Conservation (phyloP, 2,888 invertebrate species). For the Patella ulyssiponensis region DNA sequence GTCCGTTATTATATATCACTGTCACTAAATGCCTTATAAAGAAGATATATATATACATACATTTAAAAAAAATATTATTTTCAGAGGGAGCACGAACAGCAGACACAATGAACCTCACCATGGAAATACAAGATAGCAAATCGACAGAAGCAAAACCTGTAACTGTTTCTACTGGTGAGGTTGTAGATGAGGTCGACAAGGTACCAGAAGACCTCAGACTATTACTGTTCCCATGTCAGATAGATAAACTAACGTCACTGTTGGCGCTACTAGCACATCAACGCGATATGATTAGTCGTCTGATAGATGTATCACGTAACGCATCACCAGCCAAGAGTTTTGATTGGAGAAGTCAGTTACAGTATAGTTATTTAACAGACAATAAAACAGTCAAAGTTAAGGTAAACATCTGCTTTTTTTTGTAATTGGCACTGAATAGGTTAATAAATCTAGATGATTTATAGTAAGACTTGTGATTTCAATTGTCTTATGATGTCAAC, state of each 20-base stretch:
- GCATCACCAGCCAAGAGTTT: slow-evolving; percentile 50
- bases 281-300: slow-evolving; percentile 54
- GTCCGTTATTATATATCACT: too few relatives aligned
- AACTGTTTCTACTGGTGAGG: slow-evolving; percentile 18
- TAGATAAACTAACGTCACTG: slow-evolving; percentile 64
- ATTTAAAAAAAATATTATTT: not conserved
- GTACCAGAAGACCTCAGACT: slow-evolving; percentile 55
- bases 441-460: too few relatives aligned
- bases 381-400: slow-evolving; percentile 51
- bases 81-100: not conserved
- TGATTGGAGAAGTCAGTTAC: slow-evolving; percentile 63
- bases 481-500: too few relatives aligned
- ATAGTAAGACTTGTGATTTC: too few relatives aligned
- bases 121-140: not conserved
- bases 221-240: slow-evolving; percentile 67
- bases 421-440: too few relatives aligned
- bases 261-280: slow-evolving; percentile 63
- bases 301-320: slow-evolving; percentile 43
- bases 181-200: slow-evolving; percentile 37
- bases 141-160: not conserved
- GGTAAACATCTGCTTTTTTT: slow-evolving; percentile 40
- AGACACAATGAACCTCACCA: slow-evolving; percentile 64
- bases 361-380: slow-evolving; percentile 53
- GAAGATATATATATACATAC: too few relatives aligned
- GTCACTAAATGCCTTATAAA: too few relatives aligned